These are phyloP conservation scores for Drosophila longiperda DNA, from an alignment of 2,888 invertebrate genomes.

Conservation along the genomic window DNA sequence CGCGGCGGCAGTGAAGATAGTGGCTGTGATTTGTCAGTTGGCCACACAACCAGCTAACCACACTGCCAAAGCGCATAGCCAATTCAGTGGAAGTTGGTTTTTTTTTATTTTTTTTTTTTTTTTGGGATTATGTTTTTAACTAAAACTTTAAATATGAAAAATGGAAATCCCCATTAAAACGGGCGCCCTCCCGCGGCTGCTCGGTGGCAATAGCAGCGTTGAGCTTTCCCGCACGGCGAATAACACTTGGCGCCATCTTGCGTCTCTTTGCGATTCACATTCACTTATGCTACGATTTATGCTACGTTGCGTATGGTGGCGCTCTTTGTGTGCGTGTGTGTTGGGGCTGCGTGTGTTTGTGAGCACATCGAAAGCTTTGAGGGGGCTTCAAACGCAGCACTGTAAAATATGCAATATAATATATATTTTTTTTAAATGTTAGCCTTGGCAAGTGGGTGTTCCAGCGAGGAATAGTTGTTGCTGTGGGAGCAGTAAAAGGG, in stretches of 20 bases:
- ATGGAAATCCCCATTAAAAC: slow-evolving; percentile 19
- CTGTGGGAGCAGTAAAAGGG: neutral
- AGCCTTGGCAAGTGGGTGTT: slow-evolving; percentile 33
- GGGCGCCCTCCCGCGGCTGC: slow-evolving; percentile 35
- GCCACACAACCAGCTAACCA: slow-evolving; percentile 99
- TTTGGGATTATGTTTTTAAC: slow-evolving; percentile 1
- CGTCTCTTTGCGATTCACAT: slow-evolving; percentile 34
- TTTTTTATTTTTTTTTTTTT: slow-evolving; percentile 14
- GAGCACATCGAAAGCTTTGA: slow-evolving; percentile 55
- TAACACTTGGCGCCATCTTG: slow-evolving; percentile 65
- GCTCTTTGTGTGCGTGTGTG: neutral
- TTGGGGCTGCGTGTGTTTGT: neutral
- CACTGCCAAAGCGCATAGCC: slow-evolving; percentile 96
- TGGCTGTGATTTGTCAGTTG: slow-evolving; percentile 90
- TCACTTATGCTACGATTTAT: slow-evolving; percentile 65
- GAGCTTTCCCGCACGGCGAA: slow-evolving; percentile 43
- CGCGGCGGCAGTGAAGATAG: slow-evolving; percentile 97
- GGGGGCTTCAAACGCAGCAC: slow-evolving; percentile 47
- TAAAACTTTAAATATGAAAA: slow-evolving; percentile 11
- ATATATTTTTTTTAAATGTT: slow-evolving; percentile 12
- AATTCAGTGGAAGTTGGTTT: slow-evolving; percentile 58
- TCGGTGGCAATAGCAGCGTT: neutral
- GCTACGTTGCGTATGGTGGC: slow-evolving; percentile 59
- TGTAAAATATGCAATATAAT: slow-evolving; percentile 78
- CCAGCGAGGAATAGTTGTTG: slow-evolving; percentile 8